Percentiles rank a stretch among this genome's conserved stretches.
Evolutionary conservation across 2,888 invertebrate genomes (phyloP).

Genomic region (Tribolium freemani): DNA sequence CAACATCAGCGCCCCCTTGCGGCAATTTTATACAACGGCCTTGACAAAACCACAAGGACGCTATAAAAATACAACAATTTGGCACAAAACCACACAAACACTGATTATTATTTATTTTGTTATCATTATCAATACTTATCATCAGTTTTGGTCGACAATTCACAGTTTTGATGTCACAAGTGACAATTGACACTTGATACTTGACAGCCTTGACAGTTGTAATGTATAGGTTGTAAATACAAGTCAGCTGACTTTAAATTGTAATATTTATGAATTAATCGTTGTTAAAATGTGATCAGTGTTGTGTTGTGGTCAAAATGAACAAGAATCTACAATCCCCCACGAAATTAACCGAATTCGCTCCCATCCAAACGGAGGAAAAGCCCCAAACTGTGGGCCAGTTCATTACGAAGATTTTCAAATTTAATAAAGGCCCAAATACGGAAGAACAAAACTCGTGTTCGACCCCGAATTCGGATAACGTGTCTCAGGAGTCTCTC

Average conservation of each 20-base stretch:
- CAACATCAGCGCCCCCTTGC: not conserved
- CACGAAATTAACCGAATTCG: slow-evolving; percentile 82
- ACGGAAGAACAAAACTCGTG: slow-evolving; percentile 56
- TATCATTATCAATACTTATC: not conserved
- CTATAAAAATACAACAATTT: not conserved
- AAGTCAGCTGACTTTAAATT: slow-evolving; percentile 29
- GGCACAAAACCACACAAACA: too few species aligned
- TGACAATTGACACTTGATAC: slow-evolving; percentile 17
- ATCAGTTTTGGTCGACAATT: not conserved
- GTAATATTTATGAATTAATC: slow-evolving; percentile 2
- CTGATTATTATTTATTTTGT: not conserved
- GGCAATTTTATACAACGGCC: not conserved
- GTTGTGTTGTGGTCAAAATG: slow-evolving; percentile 44
- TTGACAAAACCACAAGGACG: not conserved
- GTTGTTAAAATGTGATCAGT: not conserved
- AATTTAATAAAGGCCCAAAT: slow-evolving; percentile 74
- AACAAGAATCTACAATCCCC: slow-evolving; percentile 69
- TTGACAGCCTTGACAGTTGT: too few species aligned
- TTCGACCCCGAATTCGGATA: slow-evolving; percentile 55
- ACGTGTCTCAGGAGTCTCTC: slow-evolving; percentile 59
- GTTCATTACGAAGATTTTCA: slow-evolving; percentile 82
- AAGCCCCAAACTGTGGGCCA: slow-evolving; percentile 81
- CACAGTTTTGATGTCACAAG: not conserved
- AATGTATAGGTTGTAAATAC: slow-evolving; percentile 29
- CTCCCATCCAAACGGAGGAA: slow-evolving; percentile 82